Conservation (phyloP, 1,140 invertebrate genomes). For the Drosophila fuyamai region DNA sequence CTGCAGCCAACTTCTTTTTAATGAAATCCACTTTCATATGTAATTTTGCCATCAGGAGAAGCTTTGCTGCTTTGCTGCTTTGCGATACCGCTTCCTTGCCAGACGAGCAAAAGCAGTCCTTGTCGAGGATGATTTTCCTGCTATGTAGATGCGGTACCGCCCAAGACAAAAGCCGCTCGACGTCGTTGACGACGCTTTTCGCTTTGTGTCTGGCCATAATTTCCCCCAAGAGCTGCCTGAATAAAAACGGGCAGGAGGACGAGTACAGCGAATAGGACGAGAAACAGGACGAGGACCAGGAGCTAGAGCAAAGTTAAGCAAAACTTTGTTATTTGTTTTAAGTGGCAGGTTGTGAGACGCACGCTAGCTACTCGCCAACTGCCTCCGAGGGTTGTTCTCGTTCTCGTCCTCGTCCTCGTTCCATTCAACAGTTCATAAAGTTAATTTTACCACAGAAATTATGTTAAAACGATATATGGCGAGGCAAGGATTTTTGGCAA, state of each 20-base stretch:
- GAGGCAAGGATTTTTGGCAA: slow-evolving; percentile 56
- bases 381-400: slow-evolving; percentile 48
- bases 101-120: slow-evolving; percentile 33
- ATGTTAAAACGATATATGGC: slow-evolving; percentile 84
- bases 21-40: slow-evolving; percentile 83
- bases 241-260: slow-evolving; percentile 20
- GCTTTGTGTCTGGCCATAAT: slow-evolving; percentile 82
- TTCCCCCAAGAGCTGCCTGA: slow-evolving; percentile 63
- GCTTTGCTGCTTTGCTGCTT: slow-evolving; percentile 15
- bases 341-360: slow-evolving; percentile 79
- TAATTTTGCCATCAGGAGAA: slow-evolving; percentile 62
- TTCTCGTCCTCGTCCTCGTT: slow-evolving; percentile 46
- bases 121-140: slow-evolving; percentile 65
- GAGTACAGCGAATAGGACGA: neutral
- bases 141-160: slow-evolving; percentile 28
- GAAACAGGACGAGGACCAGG: slow-evolving; percentile 24
- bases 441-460: slow-evolving; percentile 84
- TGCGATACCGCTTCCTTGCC: slow-evolving; percentile 34
- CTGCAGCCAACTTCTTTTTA: slow-evolving; percentile 66
- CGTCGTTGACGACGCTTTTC: slow-evolving; percentile 58
- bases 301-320: slow-evolving; percentile 76
- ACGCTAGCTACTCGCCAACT: slow-evolving; percentile 54
- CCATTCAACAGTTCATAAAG: slow-evolving; percentile 84
- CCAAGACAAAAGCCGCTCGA: slow-evolving; percentile 73
- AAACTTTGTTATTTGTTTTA: slow-evolving; percentile 84